A percentile compares a stretch with the other conserved stretches of the same genome.
Conservation (phyloP, 2,888 invertebrate species). For the Drosophila nr. fundita region DNA sequence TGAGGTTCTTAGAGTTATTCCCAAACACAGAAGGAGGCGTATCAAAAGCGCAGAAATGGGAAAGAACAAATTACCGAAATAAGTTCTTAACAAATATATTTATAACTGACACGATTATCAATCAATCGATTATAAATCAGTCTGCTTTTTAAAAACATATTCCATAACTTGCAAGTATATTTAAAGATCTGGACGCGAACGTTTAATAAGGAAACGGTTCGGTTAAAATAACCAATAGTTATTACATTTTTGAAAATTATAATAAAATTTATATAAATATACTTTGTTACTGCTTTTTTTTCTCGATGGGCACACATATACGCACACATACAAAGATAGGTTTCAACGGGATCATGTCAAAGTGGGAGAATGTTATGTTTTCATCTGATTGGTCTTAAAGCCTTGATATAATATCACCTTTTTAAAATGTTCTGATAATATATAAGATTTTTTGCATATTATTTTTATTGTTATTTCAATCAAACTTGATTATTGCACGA, state of each 20-base stretch:
- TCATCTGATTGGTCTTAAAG: neutral
- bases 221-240: neutral
- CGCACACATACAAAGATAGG: too few relatives aligned
- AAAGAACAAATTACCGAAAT: constrained; percentile 28
- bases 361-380: neutral
- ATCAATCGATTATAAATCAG: too few relatives aligned
- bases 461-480: too few relatives aligned
- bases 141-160: neutral
- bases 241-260: neutral
- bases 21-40: constrained; percentile 83
- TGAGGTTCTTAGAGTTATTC: constrained; percentile 83
- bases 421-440: too few relatives aligned
- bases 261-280: neutral
- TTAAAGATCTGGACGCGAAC: neutral
- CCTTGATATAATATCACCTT: too few relatives aligned
- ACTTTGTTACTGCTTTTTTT: neutral
- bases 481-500: neutral
- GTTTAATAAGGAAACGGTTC: neutral
- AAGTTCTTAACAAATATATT: neutral
- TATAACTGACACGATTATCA: too few relatives aligned
- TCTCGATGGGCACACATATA: too few relatives aligned
- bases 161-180: neutral
- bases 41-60: constrained; percentile 81
- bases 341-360: too few relatives aligned
- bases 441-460: too few relatives aligned